Evolutionary conservation across 2,113 vertebrate genomes (phyloP).

Genomic region (Aptenodytes forsteri): DNA sequence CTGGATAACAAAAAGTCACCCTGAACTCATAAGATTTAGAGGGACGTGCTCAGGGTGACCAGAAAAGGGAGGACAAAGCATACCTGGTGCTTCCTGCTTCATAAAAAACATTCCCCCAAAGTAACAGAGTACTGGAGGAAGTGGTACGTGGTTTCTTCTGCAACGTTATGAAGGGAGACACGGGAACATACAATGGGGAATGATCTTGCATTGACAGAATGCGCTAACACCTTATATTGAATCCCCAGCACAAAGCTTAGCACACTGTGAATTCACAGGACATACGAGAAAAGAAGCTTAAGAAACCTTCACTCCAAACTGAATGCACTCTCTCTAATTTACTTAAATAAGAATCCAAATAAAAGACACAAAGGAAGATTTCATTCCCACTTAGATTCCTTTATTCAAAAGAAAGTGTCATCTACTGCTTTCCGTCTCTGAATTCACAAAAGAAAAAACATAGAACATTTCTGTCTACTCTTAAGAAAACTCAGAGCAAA

Average conservation of each 20-base stretch:
- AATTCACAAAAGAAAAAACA: neutral
- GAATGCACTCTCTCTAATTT: neutral
- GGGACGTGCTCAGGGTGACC: rapidly evolving
- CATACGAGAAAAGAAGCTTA: rapidly evolving
- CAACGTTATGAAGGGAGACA: neutral
- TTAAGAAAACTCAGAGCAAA: neutral
- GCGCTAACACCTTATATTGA: rapidly evolving
- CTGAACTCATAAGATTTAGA: neutral
- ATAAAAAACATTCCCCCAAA: neutral
- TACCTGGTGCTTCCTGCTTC: neutral
- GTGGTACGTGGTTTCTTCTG: neutral
- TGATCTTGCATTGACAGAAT: rapidly evolving
- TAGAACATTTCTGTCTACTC: neutral
- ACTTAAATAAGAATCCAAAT: neutral
- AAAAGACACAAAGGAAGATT: neutral
- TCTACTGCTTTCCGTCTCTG: neutral
- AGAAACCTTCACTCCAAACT: neutral
- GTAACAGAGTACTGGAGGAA: neutral
- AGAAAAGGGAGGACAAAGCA: neutral
- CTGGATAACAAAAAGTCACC: neutral
- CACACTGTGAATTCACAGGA: neutral
- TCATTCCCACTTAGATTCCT: neutral
- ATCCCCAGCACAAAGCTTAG: neutral
- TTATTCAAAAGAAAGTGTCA: neutral
- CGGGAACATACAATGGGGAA: rapidly evolving